Base-by-base conservation (phyloP, 2,888 invertebrate genomes). In the Ptychoptera albimana region DNA sequence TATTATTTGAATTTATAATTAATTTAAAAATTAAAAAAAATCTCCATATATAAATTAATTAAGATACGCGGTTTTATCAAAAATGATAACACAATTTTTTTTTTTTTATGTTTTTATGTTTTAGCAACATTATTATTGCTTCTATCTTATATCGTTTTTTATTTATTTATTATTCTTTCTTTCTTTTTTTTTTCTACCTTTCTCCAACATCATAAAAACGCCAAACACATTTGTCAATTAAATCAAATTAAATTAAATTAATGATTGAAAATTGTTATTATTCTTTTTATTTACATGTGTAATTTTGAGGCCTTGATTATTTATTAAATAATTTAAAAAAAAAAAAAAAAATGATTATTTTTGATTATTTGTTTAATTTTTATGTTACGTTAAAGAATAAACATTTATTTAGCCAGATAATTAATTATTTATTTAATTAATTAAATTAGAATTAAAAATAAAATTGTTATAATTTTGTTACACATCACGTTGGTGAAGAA, bases 1-100 rank as follows among this genome's bases (percentile, higher is more conserved):
- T 41, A 15, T 16, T 45, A 44, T 41, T 48, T 49, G 45, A 48
- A 30, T 42, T 46, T 48, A 42, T 44, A 44, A 5, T 23, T 5
- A 23, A 5, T 3, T 23, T 23, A 23, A 23, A 23, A 5, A 23
- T 23, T n/a, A n/a, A n/a, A n/a, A n/a, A n/a, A n/a, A n/a, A n/a
- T n/a, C n/a, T n/a, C n/a, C n/a, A n/a, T n/a, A n/a, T n/a, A n/a
- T n/a, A n/a, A n/a, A n/a, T n/a, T n/a, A n/a, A n/a, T n/a, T n/a
- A n/a, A n/a, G n/a, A n/a, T n/a, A n/a, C n/a, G n/a, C n/a, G n/a
- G n/a, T n/a, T n/a, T n/a, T n/a, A n/a, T n/a, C n/a, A n/a, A n/a
- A n/a, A n/a, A n/a, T n/a, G n/a, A n/a, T n/a, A n/a, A n/a, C n/a
- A n/a, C n/a, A n/a, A n/a, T n/a, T n/a, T n/a, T n/a, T n/a, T n/a